phyloP scores from a whole-genome alignment of 2,888 invertebrate genomes.

The Chloroclystis v-ata region DNA sequence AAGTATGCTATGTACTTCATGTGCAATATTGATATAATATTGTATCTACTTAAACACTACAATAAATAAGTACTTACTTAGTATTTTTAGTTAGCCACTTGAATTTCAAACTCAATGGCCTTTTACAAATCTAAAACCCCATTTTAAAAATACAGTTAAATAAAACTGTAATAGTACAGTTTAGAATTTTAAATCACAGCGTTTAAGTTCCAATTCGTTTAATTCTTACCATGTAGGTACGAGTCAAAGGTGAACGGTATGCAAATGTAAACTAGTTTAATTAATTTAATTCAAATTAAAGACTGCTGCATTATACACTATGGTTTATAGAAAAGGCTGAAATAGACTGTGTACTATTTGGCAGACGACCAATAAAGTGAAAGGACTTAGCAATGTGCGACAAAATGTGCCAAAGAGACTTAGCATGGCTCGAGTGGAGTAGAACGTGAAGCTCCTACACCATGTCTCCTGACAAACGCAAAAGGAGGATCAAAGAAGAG shows the following conservation, averaged over 20 bases:
- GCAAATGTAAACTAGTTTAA: conserved; percentile 18
- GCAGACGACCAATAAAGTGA: conserved; percentile 27
- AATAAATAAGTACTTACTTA: no score
- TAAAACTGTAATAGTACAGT: not conserved
- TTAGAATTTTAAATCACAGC: conserved; percentile 7
- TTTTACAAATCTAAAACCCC: not conserved
- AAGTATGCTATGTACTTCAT: no score
- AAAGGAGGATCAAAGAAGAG: conserved; percentile 50
- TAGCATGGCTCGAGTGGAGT: conserved; percentile 29
- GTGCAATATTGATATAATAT: no score
- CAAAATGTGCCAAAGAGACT: conserved; percentile 35
- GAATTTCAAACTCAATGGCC: not conserved
- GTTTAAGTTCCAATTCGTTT: conserved; percentile 12
- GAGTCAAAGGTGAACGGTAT: conserved; percentile 25
- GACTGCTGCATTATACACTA: conserved; percentile 26
- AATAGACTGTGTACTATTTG: conserved; percentile 22
- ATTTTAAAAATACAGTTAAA: not conserved
- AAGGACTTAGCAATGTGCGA: conserved; percentile 47
- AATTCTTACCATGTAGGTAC: conserved; percentile 2
- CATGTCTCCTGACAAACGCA: conserved; percentile 71
- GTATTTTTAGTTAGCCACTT: no score
- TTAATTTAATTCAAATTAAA: conserved; percentile 26
- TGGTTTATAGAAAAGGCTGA: conserved; percentile 21
- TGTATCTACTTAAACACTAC: no score
- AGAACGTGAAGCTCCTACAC: conserved; percentile 46